Evolutionary conservation across 2,888 invertebrate genomes (phyloP).

Genomic region (Noctuana brunneofusca): DNA sequence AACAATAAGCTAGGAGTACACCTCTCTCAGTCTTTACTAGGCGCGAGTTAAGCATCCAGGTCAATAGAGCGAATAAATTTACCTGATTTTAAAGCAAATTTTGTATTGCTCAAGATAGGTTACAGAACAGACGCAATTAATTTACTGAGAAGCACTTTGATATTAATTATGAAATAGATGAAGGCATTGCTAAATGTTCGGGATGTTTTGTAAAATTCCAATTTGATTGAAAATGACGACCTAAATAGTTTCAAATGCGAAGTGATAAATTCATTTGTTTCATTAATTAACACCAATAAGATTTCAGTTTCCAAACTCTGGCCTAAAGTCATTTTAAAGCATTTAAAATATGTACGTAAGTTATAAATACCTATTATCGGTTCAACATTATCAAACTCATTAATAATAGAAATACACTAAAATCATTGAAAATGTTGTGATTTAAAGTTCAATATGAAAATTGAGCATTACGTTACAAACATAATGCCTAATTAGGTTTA

Average conservation of each 20-base stretch:
- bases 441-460: too few species aligned
- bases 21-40: conserved; percentile 64
- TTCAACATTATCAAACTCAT: too few species aligned
- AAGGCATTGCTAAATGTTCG: neutral
- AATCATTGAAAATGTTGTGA: too few species aligned
- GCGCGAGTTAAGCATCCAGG: conserved; percentile 67
- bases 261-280: neutral
- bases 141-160: neutral
- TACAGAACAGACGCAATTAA: neutral
- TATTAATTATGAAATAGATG: neutral
- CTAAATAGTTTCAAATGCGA: neutral
- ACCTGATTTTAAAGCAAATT: conserved; percentile 52
- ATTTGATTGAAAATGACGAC: neutral
- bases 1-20: conserved; percentile 70
- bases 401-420: too few species aligned
- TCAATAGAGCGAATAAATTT: conserved; percentile 68
- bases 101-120: conserved; percentile 20
- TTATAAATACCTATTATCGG: too few species aligned
- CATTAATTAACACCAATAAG: neutral
- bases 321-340: neutral
- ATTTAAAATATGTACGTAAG: too few species aligned
- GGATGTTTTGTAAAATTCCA: neutral
- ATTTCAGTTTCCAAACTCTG: neutral
- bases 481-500: too few species aligned
- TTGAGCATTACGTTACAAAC: too few species aligned